These are phyloP conservation scores for Lasiurus cinereus DNA, from an alignment of 2,113 vertebrate genomes.

Conservation along the genomic window DNA sequence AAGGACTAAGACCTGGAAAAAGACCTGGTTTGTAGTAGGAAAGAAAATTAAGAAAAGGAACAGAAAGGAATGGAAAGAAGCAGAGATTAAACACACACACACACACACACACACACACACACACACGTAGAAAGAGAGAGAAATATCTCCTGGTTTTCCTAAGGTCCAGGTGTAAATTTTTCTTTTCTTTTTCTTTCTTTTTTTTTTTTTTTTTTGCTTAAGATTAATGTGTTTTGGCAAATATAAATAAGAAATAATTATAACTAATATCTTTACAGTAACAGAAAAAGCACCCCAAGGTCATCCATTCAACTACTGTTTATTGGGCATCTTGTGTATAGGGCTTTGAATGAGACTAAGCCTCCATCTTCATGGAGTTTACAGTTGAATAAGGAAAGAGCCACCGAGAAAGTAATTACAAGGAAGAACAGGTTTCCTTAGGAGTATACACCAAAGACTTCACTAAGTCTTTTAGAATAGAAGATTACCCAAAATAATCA, in stretches of 20 bases:
- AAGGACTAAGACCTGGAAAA: constrained; percentile 4
- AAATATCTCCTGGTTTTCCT: neutral
- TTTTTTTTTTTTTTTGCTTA: neutral
- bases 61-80: neutral
- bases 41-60: constrained; percentile 17
- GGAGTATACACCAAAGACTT: neutral
- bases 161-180: neutral
- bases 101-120: neutral
- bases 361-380: neutral
- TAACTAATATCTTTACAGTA: neutral
- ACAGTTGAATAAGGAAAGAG: neutral
- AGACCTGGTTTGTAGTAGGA: neutral
- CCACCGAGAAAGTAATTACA: neutral
- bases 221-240: neutral
- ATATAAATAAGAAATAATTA: neutral
- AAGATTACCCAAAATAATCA: neutral
- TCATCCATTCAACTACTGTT: neutral
- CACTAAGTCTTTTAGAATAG: neutral
- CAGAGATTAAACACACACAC: neutral
- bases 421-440: neutral
- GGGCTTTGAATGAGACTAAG: neutral
- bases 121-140: neutral
- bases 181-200: too few relatives aligned
- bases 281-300: neutral
- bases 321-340: neutral